Evolutionary conservation across 2,888 invertebrate species (phyloP).

Genomic region (Apamea epomidion): DNA sequence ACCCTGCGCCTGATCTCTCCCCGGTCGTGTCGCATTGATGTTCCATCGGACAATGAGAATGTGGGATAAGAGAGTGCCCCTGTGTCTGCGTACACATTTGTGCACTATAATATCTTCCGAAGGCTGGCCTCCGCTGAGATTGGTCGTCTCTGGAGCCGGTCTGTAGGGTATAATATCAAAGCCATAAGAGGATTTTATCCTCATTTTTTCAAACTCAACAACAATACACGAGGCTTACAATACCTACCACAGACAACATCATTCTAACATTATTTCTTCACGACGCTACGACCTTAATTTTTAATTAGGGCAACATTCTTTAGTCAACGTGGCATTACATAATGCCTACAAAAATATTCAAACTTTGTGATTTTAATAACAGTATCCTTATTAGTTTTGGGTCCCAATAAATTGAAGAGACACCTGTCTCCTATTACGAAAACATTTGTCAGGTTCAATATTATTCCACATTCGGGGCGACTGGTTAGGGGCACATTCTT

Average conservation of each 20-base stretch:
- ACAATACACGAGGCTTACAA: neutral
- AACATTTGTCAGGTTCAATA: constrained; percentile 34
- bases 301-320: constrained; percentile 15
- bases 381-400: constrained; percentile 47
- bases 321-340: constrained; percentile 6
- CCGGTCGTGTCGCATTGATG: too few species aligned
- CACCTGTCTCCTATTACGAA: constrained; percentile 22
- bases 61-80: too few species aligned
- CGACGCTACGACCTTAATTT: constrained; percentile 3
- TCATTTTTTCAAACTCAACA: neutral
- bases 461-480: constrained; percentile 28
- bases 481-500: neutral
- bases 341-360: constrained; percentile 8
- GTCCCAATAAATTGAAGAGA: constrained; percentile 9
- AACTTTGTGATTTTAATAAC: constrained; percentile 18
- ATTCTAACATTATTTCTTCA: neutral
- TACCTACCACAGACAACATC: neutral
- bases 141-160: too few species aligned
- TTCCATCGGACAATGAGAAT: too few species aligned
- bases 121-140: too few species aligned
- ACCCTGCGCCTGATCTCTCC: too few species aligned
- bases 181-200: neutral
- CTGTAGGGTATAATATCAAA: neutral
- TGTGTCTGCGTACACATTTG: too few species aligned
- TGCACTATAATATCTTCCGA: too few species aligned